Conservation (phyloP, 2,797 vertebrate genomes). For the Botia kubotai region DNA sequence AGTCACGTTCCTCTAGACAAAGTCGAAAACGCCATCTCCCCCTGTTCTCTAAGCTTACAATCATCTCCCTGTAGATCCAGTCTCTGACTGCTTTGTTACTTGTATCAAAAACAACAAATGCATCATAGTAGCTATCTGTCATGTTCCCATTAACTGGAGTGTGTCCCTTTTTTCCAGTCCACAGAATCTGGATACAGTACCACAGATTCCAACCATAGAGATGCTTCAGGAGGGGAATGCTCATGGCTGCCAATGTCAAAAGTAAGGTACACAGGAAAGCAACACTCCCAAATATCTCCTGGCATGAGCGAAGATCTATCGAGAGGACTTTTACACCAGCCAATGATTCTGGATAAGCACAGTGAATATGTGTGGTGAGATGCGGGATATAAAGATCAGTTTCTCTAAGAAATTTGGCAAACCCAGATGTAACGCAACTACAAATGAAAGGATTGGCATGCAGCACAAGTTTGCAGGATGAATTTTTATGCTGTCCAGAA, state of each 20-base stretch:
- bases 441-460: constrained; percentile 83
- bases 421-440: constrained; percentile 79
- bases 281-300: constrained; percentile 80
- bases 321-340: constrained; percentile 71
- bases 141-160: constrained; percentile 68
- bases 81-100: constrained; percentile 79
- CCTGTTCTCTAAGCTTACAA: constrained; percentile 75
- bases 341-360: constrained; percentile 80
- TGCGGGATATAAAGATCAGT: constrained; percentile 73
- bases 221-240: constrained; percentile 79
- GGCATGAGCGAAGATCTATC: constrained; percentile 84
- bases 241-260: constrained; percentile 68
- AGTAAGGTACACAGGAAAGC: constrained; percentile 74
- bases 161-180: constrained; percentile 78
- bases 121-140: constrained; percentile 74
- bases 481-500: constrained; percentile 16
- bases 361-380: constrained; percentile 75
- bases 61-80: constrained; percentile 88
- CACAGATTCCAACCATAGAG: constrained; percentile 89
- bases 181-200: constrained; percentile 83
- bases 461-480: constrained; percentile 71
- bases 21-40: constrained; percentile 78
- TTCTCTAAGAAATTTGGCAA: constrained; percentile 79
- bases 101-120: constrained; percentile 87
- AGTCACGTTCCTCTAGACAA: constrained; percentile 89